Evolutionary conservation across 2,797 vertebrate genomes (phyloP), one percentile per base, ranked within the genome.

Genomic region (Phoebastria nigripes): DNA sequence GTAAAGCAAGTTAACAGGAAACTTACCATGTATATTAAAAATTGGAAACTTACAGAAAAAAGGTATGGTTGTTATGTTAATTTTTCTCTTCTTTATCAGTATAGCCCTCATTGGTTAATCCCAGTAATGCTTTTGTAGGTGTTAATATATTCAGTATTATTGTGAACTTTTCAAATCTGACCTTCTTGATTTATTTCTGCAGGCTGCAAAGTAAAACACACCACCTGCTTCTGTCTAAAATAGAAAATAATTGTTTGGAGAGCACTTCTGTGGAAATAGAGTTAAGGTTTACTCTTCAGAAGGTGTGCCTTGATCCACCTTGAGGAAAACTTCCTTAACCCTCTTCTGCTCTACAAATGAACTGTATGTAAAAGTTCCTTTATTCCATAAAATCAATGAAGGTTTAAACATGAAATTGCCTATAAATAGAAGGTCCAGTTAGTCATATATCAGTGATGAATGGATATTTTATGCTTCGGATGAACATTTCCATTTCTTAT

Each of bases 141-240:
- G 70, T 81, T 93, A 96, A 84, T 88, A 65, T 83, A 97, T 93
- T 96, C 80, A 89, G 51, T 78, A 92, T 90, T 94, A 93, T 87
- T 86, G 59, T 92, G 90, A 96, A 96, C 82, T 97, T 96, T 96
- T 96, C 83, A 97, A 94, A 80, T 56, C 37, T 94, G 89, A 97
- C 90, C 85, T 97, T 96, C 93, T 95, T 95, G 67, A 92, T 96
- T 96, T 96, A 87, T 94, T 97, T 96, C 86, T 94, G 33, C 78
- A 96, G 89, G 63, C 54, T 93, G 81, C 72, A 59, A 95, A 94
- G 76, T 67, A 93, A 70, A 92, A 92, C 51, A 89, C 71, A 54
- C 65, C 73, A 90, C 54, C 82, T 92, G 42, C 37, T 83, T 97
- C 62, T 77, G 89, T 87, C 58, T 93, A 82, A 94, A 96, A 92